Evolutionary conservation across 1,140 invertebrate genomes (phyloP).

Genomic region (Manduca sexta): DNA sequence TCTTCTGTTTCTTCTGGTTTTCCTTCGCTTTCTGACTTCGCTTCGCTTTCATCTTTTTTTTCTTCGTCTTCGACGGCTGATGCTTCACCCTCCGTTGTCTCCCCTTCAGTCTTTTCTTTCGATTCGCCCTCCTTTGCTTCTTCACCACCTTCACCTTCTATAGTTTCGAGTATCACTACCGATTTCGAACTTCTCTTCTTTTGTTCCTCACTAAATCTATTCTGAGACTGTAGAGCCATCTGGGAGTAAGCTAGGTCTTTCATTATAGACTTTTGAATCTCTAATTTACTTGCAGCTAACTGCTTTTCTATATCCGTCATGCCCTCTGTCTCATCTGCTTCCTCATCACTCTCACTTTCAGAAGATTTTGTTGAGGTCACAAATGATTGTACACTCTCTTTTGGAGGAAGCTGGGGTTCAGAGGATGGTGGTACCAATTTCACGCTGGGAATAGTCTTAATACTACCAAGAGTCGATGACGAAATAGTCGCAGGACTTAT

Average conservation of each 20-base stretch:
- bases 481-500: constrained; percentile 20
- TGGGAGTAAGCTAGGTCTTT: constrained; percentile 53
- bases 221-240: constrained; percentile 31
- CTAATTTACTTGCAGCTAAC: constrained; percentile 51
- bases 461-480: constrained; percentile 34
- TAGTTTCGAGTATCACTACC: constrained; percentile 24
- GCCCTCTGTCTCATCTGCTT: constrained; percentile 29
- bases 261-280: constrained; percentile 57
- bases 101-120: constrained; percentile 8
- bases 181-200: constrained; percentile 12
- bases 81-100: constrained; percentile 12
- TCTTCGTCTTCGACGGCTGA: constrained; percentile 5
- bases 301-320: constrained; percentile 41
- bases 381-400: constrained; percentile 51
- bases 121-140: constrained; percentile 16
- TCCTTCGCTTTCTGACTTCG: constrained; percentile 5
- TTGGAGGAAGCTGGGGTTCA: constrained; percentile 19
- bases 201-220: constrained; percentile 21
- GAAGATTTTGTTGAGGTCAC: constrained; percentile 45
- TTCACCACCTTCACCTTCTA: constrained; percentile 7
- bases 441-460: constrained; percentile 56
- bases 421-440: constrained; percentile 39
- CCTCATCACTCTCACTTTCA: constrained; percentile 35
- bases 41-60: constrained; percentile 8
- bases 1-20: constrained; percentile 8